Conservation (phyloP, 2,797 vertebrate species). For the Mus minutoides region DNA sequence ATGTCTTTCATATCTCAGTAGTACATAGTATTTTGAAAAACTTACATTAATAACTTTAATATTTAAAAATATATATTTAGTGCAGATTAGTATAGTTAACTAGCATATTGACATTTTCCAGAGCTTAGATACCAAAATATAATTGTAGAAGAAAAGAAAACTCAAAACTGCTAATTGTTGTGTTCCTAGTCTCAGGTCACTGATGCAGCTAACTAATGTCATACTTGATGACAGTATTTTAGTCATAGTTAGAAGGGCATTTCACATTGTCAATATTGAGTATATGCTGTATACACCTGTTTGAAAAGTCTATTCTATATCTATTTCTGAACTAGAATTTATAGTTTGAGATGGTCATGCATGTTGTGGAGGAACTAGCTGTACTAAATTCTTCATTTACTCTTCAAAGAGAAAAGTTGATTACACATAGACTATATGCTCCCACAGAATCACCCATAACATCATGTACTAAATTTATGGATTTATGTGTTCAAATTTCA, state of each 20-base stretch:
- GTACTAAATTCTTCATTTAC: not conserved
- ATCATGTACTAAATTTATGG: constrained; percentile 2
- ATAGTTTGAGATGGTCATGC: not conserved
- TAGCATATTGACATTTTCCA: not conserved
- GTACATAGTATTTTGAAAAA: not conserved
- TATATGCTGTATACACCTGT: not conserved
- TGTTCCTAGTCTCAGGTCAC: not conserved
- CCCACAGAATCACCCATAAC: constrained; percentile 27
- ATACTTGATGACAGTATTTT: not conserved
- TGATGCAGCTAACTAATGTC: not conserved
- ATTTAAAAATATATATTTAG: constrained; percentile 33
- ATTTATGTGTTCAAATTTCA: constrained; percentile 50
- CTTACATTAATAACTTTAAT: constrained; percentile 6
- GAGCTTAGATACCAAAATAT: not conserved
- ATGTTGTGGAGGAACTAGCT: not conserved
- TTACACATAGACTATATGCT: not conserved
- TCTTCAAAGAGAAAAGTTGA: constrained; percentile 13
- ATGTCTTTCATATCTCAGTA: constrained; percentile 10
- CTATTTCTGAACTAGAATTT: constrained; percentile 17
- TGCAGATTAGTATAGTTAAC: constrained; percentile 6
- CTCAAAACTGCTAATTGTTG: not conserved
- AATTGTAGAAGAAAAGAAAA: not conserved
- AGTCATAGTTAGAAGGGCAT: not conserved
- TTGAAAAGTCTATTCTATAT: not conserved
- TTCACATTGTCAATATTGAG: not conserved